These are phyloP conservation scores for Bombus breviceps DNA, from an alignment of 1,140 invertebrate species.

Conservation along the genomic window DNA sequence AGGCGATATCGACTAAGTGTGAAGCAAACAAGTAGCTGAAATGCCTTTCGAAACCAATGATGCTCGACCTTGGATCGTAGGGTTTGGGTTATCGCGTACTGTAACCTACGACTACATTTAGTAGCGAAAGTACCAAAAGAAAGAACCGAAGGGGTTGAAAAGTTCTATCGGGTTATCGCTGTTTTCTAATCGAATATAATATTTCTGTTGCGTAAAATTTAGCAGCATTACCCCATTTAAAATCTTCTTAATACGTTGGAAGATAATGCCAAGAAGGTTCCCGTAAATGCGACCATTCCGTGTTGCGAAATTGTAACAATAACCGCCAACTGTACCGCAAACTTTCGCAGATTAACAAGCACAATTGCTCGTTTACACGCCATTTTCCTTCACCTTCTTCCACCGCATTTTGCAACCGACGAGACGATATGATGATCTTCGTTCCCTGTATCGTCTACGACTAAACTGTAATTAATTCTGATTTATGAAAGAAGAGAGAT, in stretches of 20 bases:
- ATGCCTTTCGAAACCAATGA: no score
- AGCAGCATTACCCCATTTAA: background rate
- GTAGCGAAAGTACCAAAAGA: no score
- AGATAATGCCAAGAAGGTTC: background rate
- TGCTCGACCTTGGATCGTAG: no score
- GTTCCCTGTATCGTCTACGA: background rate
- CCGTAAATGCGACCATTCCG: background rate
- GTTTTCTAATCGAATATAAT: no score
- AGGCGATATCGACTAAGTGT: no score
- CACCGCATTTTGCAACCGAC: background rate
- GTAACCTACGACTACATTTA: no score
- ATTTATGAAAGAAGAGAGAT: no score
- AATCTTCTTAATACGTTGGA: background rate
- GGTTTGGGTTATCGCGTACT: no score
- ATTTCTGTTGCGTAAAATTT: background rate
- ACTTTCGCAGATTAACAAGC: background rate
- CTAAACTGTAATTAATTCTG: no score
- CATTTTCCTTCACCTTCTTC: background rate
- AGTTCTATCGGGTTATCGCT: no score
- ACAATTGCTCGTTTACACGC: conserved; percentile 1
- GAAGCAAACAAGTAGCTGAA: no score
- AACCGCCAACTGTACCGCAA: background rate
- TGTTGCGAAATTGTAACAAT: background rate
- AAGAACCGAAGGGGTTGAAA: no score
- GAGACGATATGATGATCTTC: background rate